These are phyloP conservation scores for Matsumurasca onukii DNA, from an alignment of 1,140 invertebrate genomes.

Conservation along the genomic window DNA sequence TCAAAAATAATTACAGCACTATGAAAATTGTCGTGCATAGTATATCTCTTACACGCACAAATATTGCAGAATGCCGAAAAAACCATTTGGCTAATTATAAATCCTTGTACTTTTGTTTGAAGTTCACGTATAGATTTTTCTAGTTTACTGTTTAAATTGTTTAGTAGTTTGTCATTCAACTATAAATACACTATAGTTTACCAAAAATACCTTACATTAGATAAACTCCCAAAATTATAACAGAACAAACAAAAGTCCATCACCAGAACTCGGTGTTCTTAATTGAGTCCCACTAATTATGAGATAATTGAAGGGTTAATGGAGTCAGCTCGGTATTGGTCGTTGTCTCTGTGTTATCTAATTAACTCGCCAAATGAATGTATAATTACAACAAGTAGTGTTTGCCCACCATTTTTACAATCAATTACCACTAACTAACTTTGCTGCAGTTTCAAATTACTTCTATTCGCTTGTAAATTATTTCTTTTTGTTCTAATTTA, in stretches of 20 bases:
- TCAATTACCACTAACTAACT: constrained; percentile 4
- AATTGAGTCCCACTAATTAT: constrained; percentile 14
- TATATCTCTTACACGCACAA: too few relatives aligned
- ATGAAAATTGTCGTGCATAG: too few relatives aligned
- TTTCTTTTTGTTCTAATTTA: too few relatives aligned
- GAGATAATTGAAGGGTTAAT: constrained; percentile 7
- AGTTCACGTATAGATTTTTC: too few relatives aligned
- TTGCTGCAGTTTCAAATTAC: constrained; percentile 1
- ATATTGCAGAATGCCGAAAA: too few relatives aligned
- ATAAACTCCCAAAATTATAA: neutral
- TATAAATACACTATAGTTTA: neutral
- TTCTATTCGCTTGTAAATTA: too few relatives aligned
- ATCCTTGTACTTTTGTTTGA: too few relatives aligned
- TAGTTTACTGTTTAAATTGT: too few relatives aligned
- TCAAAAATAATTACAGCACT: too few relatives aligned
- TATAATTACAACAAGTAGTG: constrained; percentile 7
- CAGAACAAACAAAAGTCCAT: neutral
- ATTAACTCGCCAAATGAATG: constrained; percentile 24
- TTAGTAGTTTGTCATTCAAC: neutral
- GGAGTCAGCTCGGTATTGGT: constrained; percentile 9
- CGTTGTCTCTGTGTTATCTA: constrained; percentile 18
- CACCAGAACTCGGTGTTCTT: too few relatives aligned
- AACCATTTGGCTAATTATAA: too few relatives aligned
- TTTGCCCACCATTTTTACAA: constrained; percentile 8
- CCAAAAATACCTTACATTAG: too few relatives aligned